A percentile compares a stretch with the other conserved stretches of the same genome.
phyloP scores from a whole-genome alignment of 2,797 vertebrate species.

The Corythornis leucogaster region DNA sequence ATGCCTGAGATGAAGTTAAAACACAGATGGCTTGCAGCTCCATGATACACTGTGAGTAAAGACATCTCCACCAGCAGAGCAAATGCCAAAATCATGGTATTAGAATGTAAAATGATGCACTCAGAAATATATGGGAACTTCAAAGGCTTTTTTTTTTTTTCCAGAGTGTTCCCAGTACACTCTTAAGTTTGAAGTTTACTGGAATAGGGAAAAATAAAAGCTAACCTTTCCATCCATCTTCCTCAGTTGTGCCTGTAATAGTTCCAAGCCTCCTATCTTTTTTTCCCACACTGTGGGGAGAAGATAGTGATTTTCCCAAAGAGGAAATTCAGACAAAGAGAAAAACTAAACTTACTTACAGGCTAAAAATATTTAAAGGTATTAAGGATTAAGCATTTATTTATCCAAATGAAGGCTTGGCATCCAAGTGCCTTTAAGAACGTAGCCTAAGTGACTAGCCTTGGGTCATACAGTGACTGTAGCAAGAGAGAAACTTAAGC shows the following conservation, averaged over 20 bases:
- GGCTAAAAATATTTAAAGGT: not conserved
- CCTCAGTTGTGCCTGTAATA: not conserved
- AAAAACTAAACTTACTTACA: not conserved
- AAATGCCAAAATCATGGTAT: not conserved
- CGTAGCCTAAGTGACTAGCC: not conserved
- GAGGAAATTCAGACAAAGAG: not conserved
- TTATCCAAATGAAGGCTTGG: not conserved
- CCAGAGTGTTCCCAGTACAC: not conserved
- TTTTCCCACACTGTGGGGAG: not conserved
- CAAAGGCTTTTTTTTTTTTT: not conserved
- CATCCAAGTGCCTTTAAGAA: not conserved
- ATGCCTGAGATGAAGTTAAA: not conserved
- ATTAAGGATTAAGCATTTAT: not conserved
- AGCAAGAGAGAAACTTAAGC: not conserved
- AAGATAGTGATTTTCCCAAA: not conserved
- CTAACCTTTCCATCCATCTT: not conserved
- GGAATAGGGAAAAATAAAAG: not conserved
- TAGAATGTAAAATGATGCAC: not conserved
- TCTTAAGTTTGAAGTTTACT: not conserved
- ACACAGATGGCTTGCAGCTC: not conserved
- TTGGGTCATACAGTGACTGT: not conserved
- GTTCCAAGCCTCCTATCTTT: not conserved
- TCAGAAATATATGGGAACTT: not conserved
- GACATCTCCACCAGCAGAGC: not conserved
- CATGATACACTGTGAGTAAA: not conserved